A percentile compares a stretch with the other conserved stretches of the same genome.
Evolutionary conservation across 92 coral and sea anemone species (phyloP).

Genomic region (Chrysogorgia sp.): DNA sequence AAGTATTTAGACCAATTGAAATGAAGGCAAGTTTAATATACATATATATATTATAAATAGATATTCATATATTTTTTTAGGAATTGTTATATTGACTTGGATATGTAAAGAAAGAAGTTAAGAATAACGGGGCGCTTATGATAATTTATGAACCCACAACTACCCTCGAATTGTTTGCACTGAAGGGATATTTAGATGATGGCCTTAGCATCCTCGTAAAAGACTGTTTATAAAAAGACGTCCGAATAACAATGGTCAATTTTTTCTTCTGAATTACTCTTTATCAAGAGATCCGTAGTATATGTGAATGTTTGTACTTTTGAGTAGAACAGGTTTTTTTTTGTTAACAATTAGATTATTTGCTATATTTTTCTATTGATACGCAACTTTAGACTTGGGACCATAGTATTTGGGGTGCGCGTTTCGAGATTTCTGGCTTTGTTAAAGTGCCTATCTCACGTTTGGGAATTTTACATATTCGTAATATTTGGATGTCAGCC

Average conservation of each 20-base stretch:
- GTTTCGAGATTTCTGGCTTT: too few species aligned
- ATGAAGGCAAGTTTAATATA: slow-evolving; percentile 6
- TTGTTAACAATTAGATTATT: slow-evolving; percentile 23
- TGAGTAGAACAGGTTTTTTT: neutral
- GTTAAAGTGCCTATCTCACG: too few species aligned
- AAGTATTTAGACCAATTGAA: slow-evolving; percentile 8
- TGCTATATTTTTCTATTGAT: slow-evolving; percentile 29
- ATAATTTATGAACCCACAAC: slow-evolving; percentile 14
- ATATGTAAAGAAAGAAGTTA: neutral
- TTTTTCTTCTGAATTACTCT: neutral
- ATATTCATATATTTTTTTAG: slow-evolving; percentile 39
- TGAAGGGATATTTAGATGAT: neutral
- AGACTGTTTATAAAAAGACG: too few species aligned
- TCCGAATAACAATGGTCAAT: neutral
- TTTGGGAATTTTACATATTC: too few species aligned
- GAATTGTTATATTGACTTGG: slow-evolving; percentile 10
- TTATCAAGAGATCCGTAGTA: neutral
- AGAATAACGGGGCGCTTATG: neutral
- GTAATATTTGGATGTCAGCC: too few species aligned
- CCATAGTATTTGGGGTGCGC: too few species aligned
- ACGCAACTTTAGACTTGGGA: neutral
- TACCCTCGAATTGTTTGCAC: neutral
- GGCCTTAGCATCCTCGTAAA: too few species aligned
- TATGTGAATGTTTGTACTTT: neutral
- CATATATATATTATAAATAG: slow-evolving; percentile 34